phyloP scores from a whole-genome alignment of 2,888 invertebrate species.

The Eupithecia tripunctaria region DNA sequence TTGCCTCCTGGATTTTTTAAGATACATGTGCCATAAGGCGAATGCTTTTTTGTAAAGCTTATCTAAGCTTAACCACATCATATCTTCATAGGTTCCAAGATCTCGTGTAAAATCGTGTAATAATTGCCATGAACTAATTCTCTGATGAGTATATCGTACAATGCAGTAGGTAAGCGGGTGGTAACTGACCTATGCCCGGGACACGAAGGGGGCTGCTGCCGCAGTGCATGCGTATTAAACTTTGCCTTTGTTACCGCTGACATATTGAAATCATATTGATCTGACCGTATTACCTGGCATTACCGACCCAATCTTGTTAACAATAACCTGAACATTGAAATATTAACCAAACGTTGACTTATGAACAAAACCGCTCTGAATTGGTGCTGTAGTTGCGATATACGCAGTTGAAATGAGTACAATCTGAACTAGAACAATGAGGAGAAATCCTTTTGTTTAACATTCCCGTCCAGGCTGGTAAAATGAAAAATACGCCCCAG shows the following conservation, averaged over 20 bases:
- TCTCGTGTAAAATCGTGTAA: not conserved
- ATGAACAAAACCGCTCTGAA: slow-evolving; percentile 24
- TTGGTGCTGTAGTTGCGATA: not conserved
- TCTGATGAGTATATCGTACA: slow-evolving; percentile 19
- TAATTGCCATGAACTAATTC: not conserved
- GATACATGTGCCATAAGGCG: not conserved
- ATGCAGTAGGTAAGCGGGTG: slow-evolving; percentile 48
- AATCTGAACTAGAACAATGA: slow-evolving; percentile 64
- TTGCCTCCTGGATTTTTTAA: too few species aligned
- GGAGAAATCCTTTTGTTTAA: slow-evolving; percentile 73
- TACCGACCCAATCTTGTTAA: slow-evolving; percentile 10
- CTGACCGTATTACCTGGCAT: slow-evolving; percentile 37
- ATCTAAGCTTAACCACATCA: not conserved
- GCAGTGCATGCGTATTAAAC: slow-evolving; percentile 70
- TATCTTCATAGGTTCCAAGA: not conserved
- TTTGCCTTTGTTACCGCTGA: slow-evolving; percentile 50
- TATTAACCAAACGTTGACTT: slow-evolving; percentile 22
- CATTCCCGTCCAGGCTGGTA: slow-evolving; percentile 60
- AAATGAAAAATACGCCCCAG: slow-evolving; percentile 73
- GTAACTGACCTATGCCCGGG: slow-evolving; percentile 75
- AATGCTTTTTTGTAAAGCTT: not conserved
- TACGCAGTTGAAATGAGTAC: slow-evolving; percentile 39
- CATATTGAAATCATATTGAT: slow-evolving; percentile 69
- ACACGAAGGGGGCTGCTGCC: slow-evolving; percentile 52
- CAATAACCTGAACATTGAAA: not conserved